These are phyloP conservation scores for Amphimedon queenslandica DNA, from an alignment of 37 sponge, comb jelly and placozoan species.

Conservation along the genomic window DNA sequence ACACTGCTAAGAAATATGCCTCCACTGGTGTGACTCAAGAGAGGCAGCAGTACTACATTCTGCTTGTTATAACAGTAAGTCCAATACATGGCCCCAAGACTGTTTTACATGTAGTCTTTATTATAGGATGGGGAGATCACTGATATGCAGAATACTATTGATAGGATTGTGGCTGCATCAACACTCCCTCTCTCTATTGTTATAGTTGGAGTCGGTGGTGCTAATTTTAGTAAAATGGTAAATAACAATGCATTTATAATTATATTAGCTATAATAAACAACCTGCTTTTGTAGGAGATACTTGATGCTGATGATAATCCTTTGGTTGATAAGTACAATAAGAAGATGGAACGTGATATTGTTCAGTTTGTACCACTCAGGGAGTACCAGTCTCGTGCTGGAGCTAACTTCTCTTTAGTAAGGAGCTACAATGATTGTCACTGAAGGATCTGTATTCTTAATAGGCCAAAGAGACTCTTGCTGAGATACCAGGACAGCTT, in stretches of 20 bases:
- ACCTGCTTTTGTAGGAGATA: constrained; percentile 39
- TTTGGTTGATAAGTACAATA: constrained; percentile 46
- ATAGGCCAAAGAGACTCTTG: constrained; percentile 82
- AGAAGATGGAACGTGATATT: constrained; percentile 78
- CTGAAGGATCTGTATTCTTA: neutral
- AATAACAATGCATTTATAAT: neutral
- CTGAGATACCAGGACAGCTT: constrained; percentile 82
- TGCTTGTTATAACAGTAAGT: constrained; percentile 82
- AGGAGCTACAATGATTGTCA: neutral
- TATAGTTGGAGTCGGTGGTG: constrained; percentile 86
- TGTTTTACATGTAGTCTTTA: neutral
- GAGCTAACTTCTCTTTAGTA: constrained; percentile 69
- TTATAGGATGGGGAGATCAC: constrained; percentile 81
- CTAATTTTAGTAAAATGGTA: constrained; percentile 91
- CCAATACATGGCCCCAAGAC: neutral
- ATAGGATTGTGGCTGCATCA: constrained; percentile 80
- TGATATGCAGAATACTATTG: constrained; percentile 78
- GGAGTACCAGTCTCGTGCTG: constrained; percentile 33
- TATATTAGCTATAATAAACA: neutral
- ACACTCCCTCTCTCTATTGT: constrained; percentile 86
- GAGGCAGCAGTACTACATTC: constrained; percentile 63
- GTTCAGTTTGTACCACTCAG: constrained; percentile 90
- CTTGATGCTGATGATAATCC: constrained; percentile 90
- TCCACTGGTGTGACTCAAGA: constrained; percentile 33
- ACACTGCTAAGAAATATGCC: constrained; percentile 47